Evolutionary conservation across 2,797 vertebrate species (phyloP), one percentile per base, ranked within the genome.

Genomic region (Hoplostethus mediterraneus): DNA sequence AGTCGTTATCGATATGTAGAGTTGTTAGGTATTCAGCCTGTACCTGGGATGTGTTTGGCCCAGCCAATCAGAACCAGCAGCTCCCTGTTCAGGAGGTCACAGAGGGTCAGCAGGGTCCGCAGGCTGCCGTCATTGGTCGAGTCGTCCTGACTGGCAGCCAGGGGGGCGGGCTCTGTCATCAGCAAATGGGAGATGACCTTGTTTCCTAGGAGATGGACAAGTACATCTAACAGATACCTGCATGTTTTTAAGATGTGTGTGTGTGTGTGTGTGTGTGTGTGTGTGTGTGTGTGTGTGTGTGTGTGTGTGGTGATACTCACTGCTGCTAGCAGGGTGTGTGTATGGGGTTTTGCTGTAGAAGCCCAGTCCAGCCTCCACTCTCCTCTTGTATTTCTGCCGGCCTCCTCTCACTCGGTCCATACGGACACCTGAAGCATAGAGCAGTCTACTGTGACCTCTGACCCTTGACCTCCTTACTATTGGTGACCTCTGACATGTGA

Each of bases 21-120:
- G 21, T 21, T 21, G 1, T 21, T 21, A 21, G 21, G 1, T 21
- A 4, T 6, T 33, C 33, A 33, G 33, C 6, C 4, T 25, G 40
- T 90, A 95, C 94, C 94, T 92, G 94, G 94, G 45, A 95, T 94
- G 78, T 93, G 91, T 75, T 95, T 95, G 42, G 92, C 90, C 94
- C 94, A 95, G 74, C 92, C 90, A 54, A 95, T 94, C 84, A 95
- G 82, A n/a, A 95, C 63, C 59, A 95, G 84, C 40, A 95, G 89
- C 71, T 95, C 90, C 1, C 94, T 81, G 87, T 95, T 95, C 66
- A 94, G 85, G 16, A 95, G 93, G 85, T 95, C 94, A 78, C 93
- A 94, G 17, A 95, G 86, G 53, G 94, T 94, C 76, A 94, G 80
- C 64, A 95, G 87, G 2, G 87, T 90, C 74, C 71, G 79, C 57